Evolutionary conservation across 2,113 vertebrate genomes (phyloP).

Genomic region (Sinosuthora webbiana): DNA sequence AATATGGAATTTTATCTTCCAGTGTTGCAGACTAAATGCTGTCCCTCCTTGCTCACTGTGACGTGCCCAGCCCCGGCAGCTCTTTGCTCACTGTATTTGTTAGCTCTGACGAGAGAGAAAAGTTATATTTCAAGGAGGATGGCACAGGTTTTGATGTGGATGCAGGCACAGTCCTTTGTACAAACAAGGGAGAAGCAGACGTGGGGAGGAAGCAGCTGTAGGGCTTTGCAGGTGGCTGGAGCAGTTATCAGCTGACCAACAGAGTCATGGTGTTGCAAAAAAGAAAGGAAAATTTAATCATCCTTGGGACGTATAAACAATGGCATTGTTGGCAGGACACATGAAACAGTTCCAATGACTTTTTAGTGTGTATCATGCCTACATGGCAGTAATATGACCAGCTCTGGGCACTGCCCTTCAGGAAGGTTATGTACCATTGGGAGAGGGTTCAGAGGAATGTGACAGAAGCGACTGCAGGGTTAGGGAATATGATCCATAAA

Average conservation of each 20-base stretch:
- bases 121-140: not conserved
- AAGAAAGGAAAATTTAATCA: conserved; percentile 27
- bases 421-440: not conserved
- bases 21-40: not conserved
- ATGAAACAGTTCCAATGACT: not conserved
- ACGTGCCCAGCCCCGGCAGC: rapidly evolving
- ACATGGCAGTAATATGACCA: not conserved
- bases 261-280: not conserved
- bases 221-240: not conserved
- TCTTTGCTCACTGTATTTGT: not conserved
- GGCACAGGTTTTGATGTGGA: rapidly evolving
- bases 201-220: not conserved
- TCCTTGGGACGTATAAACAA: not conserved
- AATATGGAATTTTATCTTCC: not conserved
- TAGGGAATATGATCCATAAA: not conserved
- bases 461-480: not conserved
- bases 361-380: not conserved
- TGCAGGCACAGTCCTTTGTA: not conserved
- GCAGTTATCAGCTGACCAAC: not conserved
- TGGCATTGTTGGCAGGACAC: not conserved
- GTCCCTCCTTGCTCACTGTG: not conserved
- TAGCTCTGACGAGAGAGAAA: not conserved
- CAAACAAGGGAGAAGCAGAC: not conserved
- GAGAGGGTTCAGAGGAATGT: not conserved
- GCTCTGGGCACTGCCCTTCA: not conserved